Evolutionary conservation across 1,140 invertebrate genomes (phyloP).

Genomic region (Caenorhabditis briggsae): DNA sequence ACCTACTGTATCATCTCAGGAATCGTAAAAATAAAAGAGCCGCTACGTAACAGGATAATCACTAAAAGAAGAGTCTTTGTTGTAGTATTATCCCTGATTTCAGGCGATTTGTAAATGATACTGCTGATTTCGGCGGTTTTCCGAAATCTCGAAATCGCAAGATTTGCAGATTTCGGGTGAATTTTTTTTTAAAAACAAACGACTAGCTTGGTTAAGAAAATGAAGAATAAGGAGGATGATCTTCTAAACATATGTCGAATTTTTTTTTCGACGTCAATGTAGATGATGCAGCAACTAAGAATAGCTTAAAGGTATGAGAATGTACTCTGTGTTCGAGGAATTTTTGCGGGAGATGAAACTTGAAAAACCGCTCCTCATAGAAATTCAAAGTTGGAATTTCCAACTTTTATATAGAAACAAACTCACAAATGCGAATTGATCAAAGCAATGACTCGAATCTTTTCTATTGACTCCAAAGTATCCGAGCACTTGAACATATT

Average conservation of each 20-base stretch:
- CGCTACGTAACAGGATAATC: conserved; percentile 1
- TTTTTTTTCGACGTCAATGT: too few relatives aligned
- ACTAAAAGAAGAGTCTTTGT: neutral
- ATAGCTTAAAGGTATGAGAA: neutral
- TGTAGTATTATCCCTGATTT: conserved; percentile 6
- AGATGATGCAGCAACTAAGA: neutral
- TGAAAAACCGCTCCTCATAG: too few relatives aligned
- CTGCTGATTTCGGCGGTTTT: neutral
- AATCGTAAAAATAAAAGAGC: neutral
- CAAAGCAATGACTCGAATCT: conserved; percentile 26
- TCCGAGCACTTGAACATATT: conserved; percentile 53
- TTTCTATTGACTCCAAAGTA: conserved; percentile 50
- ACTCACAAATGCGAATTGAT: conserved; percentile 48
- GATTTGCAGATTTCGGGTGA: neutral
- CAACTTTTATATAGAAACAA: too few relatives aligned
- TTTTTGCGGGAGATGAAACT: too few relatives aligned
- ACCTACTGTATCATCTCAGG: neutral
- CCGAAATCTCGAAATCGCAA: neutral
- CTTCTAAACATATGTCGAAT: too few relatives aligned
- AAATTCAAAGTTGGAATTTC: too few relatives aligned
- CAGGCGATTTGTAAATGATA: neutral
- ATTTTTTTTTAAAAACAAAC: neutral
- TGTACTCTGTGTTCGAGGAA: too few relatives aligned
- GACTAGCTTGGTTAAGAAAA: neutral
- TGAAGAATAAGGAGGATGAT: neutral